A percentile compares a stretch with the other conserved stretches of the same genome.
These are phyloP conservation scores for Calidris pugnax DNA, from an alignment of 2,113 vertebrate genomes.

Conservation along the genomic window DNA sequence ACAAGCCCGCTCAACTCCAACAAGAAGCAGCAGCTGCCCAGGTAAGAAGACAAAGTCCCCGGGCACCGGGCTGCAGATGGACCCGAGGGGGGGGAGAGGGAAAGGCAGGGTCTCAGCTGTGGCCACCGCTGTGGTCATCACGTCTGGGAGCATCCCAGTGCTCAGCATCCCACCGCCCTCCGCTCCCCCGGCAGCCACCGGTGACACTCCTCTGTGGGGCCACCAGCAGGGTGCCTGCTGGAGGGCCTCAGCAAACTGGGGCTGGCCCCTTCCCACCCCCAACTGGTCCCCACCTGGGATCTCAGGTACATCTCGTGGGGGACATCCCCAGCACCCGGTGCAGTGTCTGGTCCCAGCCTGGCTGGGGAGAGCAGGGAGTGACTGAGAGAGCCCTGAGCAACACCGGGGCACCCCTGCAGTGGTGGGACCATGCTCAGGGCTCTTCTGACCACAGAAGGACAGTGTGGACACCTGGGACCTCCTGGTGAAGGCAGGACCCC, in stretches of 20 bases:
- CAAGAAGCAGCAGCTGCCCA: slow-evolving; percentile 79
- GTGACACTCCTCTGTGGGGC: neutral
- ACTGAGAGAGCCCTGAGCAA: no score
- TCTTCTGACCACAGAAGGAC: neutral
- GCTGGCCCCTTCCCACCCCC: neutral
- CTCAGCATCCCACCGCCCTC: neutral
- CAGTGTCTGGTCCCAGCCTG: neutral
- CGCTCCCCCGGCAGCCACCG: neutral
- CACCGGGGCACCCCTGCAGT: neutral
- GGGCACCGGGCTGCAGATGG: neutral
- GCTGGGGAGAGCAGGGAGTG: neutral
- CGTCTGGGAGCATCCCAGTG: neutral
- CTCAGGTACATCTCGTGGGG: rapidly evolving
- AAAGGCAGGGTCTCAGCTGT: neutral
- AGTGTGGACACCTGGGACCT: neutral
- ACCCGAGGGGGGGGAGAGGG: neutral
- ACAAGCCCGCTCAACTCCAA: slow-evolving; percentile 61
- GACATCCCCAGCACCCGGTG: rapidly evolving
- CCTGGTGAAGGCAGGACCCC: neutral
- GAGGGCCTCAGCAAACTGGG: neutral
- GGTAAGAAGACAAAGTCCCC: slow-evolving; percentile 77
- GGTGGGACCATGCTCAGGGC: neutral
- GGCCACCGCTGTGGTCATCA: neutral
- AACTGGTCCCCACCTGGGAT: rapidly evolving
- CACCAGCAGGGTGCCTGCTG: neutral